Evolutionary conservation across 2,888 invertebrate species (phyloP), one percentile per base, ranked within the genome.

Genomic region (Anoplius nigerrimus): DNA sequence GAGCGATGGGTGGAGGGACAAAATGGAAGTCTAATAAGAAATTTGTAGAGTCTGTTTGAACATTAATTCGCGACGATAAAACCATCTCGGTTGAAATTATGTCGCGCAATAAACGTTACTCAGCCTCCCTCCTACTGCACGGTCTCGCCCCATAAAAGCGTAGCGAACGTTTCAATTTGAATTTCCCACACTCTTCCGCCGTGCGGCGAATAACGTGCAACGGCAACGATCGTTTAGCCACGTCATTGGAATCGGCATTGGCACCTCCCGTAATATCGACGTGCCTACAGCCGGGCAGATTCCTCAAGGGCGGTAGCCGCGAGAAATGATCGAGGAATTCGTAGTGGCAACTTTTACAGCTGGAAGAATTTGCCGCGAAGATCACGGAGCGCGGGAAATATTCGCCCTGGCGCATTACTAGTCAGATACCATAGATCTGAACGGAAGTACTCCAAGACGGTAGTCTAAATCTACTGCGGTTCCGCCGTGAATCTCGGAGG

Each of bases 401-500:
- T 72, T 72, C 70, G 64, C 53, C 27, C 63, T 59, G 59, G 57
- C 51, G 76, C 72, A 76, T 76, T 74, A 68, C 67, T 53, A 74
- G 67, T 67, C 64, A 65, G 69, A 53, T 56, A 63, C 60, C 69
- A 59, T 69, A 67, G 69, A 76, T 76, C 56, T 51, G 48, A 66
- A 64, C 54, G 69, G 62, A 69, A 76, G 66, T 57, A 62, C 68
- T 69, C 52, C 69, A 62, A 65, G 69, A 62, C 64, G 62, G 61
- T 64, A 55, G 61, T 65, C 67, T 69, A 68, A 78, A 72, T 77
- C 74, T 68, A 69, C 58, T 62, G 67, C 67, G 76, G 74, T 71
- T 63, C 71, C 57, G 46, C 64, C 65, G 65, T 71, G 78, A 77
- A 77, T 77, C 75, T 71, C 64, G 61, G 69, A 62, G 71, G 78